These are phyloP conservation scores for Gobionotothen gibberifrons DNA, from an alignment of 2,797 vertebrate genomes.

Conservation along the genomic window DNA sequence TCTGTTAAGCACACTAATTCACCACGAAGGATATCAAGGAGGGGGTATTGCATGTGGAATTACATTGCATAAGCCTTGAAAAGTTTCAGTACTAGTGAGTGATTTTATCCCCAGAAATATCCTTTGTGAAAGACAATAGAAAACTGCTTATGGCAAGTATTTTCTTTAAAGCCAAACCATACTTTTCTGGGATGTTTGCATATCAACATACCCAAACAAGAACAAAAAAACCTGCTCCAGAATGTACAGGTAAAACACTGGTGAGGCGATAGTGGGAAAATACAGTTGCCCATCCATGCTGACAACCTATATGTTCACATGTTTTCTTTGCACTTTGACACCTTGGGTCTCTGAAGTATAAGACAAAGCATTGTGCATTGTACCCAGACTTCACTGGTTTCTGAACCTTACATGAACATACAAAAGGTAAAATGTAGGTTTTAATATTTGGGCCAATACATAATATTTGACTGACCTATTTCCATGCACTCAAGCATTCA, in stretches of 20 bases:
- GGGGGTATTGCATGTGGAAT: conserved; percentile 10
- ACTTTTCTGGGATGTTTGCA: neutral
- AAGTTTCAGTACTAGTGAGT: neutral
- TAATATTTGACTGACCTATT: conserved; percentile 71
- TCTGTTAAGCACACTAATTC: conserved; percentile 58
- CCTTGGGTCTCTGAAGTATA: conserved; percentile 16
- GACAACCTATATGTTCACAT: too few relatives aligned
- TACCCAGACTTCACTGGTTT: conserved; percentile 30
- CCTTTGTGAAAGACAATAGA: neutral
- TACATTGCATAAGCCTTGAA: neutral
- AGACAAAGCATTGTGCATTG: conserved; percentile 17
- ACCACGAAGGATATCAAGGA: conserved; percentile 28
- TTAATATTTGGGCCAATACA: conserved; percentile 63
- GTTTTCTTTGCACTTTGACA: conserved; percentile 34
- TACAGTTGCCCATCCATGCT: neutral
- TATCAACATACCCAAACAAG: neutral
- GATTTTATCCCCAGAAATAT: neutral
- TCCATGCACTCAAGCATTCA: conserved; percentile 30
- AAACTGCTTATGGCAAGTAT: neutral
- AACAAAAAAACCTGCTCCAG: neutral
- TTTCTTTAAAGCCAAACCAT: neutral
- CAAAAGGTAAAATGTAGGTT: conserved; percentile 60
- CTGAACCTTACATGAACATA: conserved; percentile 40
- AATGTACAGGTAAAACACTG: neutral
- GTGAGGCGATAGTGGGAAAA: conserved; percentile 21